Percentiles rank a stretch among this genome's conserved stretches.
These are phyloP conservation scores for Heterohyrax brucei DNA, from an alignment of 2,797 vertebrate genomes.

Conservation along the genomic window DNA sequence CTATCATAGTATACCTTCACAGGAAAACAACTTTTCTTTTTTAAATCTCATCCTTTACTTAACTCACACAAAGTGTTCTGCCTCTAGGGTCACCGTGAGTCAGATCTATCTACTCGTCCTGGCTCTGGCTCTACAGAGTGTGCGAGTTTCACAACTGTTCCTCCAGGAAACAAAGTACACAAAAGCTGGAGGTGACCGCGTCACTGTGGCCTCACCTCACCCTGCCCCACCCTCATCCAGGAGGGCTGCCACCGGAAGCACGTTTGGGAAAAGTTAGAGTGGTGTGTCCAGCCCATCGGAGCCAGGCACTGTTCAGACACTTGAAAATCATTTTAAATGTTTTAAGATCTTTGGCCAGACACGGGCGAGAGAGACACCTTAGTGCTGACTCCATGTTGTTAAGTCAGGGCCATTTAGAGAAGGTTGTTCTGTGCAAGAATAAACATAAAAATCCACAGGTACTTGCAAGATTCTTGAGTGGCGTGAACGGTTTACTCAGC, in stretches of 20 bases:
- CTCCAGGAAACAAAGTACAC: conserved; percentile 62
- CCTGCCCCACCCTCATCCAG: not conserved
- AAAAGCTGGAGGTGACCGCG: conserved; percentile 58
- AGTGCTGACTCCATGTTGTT: not conserved
- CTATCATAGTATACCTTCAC: conserved; percentile 44
- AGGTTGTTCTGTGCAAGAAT: not conserved
- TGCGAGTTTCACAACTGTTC: conserved; percentile 75
- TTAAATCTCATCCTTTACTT: conserved; percentile 58
- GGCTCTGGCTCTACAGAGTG: conserved; percentile 21
- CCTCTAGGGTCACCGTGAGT: too few relatives aligned
- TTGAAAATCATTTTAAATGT: not conserved
- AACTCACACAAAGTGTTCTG: conserved; percentile 47
- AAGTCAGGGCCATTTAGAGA: not conserved
- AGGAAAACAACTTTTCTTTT: conserved; percentile 64
- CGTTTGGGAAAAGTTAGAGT: not conserved
- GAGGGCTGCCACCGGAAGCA: not conserved
- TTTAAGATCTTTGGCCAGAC: conserved; percentile 61
- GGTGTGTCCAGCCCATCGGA: not conserved
- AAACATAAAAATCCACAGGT: not conserved
- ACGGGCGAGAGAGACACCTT: not conserved
- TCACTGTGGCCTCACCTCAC: conserved; percentile 58
- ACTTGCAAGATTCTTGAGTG: not conserved
- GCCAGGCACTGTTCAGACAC: not conserved
- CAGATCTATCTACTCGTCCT: too few relatives aligned
- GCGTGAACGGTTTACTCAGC: too few relatives aligned